These are phyloP conservation scores for Anodontia alba DNA, from an alignment of 2,888 invertebrate genomes.

Conservation along the genomic window DNA sequence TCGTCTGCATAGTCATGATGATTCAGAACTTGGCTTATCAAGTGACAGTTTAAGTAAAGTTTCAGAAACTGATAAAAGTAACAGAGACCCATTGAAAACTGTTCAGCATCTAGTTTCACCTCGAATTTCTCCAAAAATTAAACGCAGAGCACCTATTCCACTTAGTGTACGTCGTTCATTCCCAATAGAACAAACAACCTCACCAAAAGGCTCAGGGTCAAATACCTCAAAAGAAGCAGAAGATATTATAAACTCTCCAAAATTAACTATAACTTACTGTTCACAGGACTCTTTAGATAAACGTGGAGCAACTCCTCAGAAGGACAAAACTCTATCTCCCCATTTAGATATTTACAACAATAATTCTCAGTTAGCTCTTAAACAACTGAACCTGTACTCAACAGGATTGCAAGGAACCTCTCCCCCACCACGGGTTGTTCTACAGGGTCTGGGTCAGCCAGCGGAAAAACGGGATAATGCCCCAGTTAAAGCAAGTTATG, in stretches of 20 bases:
- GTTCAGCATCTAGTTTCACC: constrained; percentile 67
- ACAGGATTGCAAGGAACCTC: constrained; percentile 67
- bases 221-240: constrained; percentile 67
- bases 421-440: constrained; percentile 75
- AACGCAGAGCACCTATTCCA: constrained; percentile 52
- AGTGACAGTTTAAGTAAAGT: constrained; percentile 6
- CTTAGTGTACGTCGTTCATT: constrained; percentile 62
- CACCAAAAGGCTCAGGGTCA: constrained; percentile 63
- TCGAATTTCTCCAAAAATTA: constrained; percentile 59
- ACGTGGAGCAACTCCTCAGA: constrained; percentile 1
- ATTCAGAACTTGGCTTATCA: constrained; percentile 59
- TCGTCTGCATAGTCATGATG: constrained; percentile 60
- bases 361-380: constrained; percentile 58
- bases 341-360: constrained; percentile 56
- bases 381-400: constrained; percentile 65
- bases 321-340: constrained; percentile 3
- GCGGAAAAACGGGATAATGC: constrained; percentile 46
- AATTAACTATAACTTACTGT: constrained; percentile 58
- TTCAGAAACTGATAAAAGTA: not conserved
- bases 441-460: constrained; percentile 63
- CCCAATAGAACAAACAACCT: constrained; percentile 52
- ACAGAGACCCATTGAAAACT: constrained; percentile 43
- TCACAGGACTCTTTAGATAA: constrained; percentile 52
- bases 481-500: constrained; percentile 72
- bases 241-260: constrained; percentile 66